These are phyloP conservation scores for Pollenia angustigena DNA, from an alignment of 2,888 invertebrate species.

Conservation along the genomic window DNA sequence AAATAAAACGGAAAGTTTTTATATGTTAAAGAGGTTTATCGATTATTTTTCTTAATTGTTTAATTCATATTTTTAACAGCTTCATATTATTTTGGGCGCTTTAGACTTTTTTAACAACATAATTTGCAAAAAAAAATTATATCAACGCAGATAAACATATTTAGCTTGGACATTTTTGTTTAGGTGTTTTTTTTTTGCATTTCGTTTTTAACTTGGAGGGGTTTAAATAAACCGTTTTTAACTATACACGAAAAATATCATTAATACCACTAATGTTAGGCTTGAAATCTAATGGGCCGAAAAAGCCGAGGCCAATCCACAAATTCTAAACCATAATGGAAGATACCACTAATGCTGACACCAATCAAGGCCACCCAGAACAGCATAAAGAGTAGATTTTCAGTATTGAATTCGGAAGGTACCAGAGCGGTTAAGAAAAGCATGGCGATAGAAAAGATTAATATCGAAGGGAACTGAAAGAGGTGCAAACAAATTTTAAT, in stretches of 20 bases:
- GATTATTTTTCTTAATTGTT: slow-evolving; percentile 4
- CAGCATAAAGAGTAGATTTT: slow-evolving; percentile 93
- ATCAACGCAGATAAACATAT: slow-evolving; percentile 33
- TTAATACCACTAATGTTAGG: slow-evolving; percentile 78
- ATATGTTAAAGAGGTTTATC: not conserved
- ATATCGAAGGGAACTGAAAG: slow-evolving; percentile 92
- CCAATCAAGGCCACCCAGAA: slow-evolving; percentile 97
- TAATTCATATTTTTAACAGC: slow-evolving; percentile 18
- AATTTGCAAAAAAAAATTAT: slow-evolving; percentile 26
- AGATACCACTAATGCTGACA: slow-evolving; percentile 92
- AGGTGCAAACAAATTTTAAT: not conserved
- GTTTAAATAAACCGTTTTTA: slow-evolving; percentile 1
- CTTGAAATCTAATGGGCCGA: slow-evolving; percentile 80
- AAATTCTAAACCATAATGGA: slow-evolving; percentile 95
- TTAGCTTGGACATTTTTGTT: slow-evolving; percentile 30
- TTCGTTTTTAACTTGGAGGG: not conserved
- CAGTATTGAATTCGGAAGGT: slow-evolving; percentile 92
- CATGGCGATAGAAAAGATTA: slow-evolving; percentile 95
- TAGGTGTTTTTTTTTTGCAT: not conserved
- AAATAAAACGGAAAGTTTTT: slow-evolving; percentile 9
- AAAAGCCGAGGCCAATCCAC: slow-evolving; percentile 95
- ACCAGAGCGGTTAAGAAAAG: slow-evolving; percentile 92
- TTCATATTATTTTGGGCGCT: slow-evolving; percentile 46
- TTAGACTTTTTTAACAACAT: slow-evolving; percentile 1
- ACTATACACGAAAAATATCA: slow-evolving; percentile 70